Conservation (phyloP, 2,113 vertebrate genomes). For the Abramis brama region DNA sequence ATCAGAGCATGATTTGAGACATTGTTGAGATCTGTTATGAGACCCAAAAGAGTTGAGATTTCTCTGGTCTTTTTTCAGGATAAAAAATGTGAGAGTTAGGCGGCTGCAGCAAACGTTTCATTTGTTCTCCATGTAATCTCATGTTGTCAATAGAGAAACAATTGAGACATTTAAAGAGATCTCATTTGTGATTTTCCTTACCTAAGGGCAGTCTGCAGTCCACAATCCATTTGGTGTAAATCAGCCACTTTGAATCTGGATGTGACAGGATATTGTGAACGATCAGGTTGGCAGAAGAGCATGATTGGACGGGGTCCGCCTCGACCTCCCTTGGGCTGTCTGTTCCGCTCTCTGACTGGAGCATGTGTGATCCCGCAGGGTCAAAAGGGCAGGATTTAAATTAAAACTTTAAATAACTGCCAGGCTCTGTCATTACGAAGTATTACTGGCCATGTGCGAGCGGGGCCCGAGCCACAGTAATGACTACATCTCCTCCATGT, state of each 20-base stretch:
- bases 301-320: slow-evolving; percentile 34
- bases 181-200: neutral
- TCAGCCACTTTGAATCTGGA: neutral
- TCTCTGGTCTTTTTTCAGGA: neutral
- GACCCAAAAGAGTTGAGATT: neutral
- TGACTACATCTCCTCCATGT: slow-evolving; percentile 71
- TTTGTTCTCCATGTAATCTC: neutral
- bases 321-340: neutral
- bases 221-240: neutral
- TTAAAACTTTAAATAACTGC: slow-evolving; percentile 67
- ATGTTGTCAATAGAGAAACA: neutral
- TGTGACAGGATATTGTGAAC: neutral
- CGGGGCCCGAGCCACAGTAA: slow-evolving; percentile 62
- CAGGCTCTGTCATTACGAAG: slow-evolving; percentile 76
- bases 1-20: neutral
- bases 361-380: slow-evolving; percentile 53
- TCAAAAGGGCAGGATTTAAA: slow-evolving; percentile 70
- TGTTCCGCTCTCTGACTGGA: slow-evolving; percentile 14
- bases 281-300: slow-evolving; percentile 24
- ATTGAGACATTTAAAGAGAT: neutral
- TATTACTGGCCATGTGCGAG: slow-evolving; percentile 53
- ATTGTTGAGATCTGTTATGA: neutral
- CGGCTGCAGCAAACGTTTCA: neutral
- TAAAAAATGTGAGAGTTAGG: neutral
- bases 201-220: neutral